phyloP scores from a whole-genome alignment of 1,140 invertebrate genomes.

The Scylla paramamosain region DNA sequence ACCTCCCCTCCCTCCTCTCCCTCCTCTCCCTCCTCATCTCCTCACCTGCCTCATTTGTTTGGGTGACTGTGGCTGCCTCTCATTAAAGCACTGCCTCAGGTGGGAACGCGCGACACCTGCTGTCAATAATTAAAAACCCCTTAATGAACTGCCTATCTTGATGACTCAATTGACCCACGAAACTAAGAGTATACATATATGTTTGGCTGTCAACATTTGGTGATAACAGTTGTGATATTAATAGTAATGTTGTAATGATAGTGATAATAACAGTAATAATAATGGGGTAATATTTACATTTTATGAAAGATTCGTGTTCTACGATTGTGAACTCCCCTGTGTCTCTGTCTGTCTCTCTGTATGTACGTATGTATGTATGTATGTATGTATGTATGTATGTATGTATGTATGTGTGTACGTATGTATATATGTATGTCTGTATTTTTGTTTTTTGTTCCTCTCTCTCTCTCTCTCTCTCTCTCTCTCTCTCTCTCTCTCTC shows the following conservation, averaged over 20 bases:
- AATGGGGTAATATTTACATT: background rate
- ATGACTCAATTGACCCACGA: background rate
- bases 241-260: background rate
- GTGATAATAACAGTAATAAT: background rate
- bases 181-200: background rate
- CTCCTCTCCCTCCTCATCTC: background rate
- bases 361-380: background rate
- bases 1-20: background rate
- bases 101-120: background rate
- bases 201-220: background rate
- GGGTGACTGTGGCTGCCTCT: background rate
- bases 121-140: slow-evolving; percentile 7
- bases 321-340: background rate
- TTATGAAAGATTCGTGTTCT: background rate
- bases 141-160: background rate
- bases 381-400: background rate
- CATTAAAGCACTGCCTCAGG: slow-evolving; percentile 8
- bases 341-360: background rate
- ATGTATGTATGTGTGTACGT: too few relatives aligned
- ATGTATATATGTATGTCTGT: too few relatives aligned
- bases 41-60: slow-evolving; percentile 11
- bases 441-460: background rate
- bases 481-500: background rate
- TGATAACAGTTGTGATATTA: background rate
- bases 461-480: background rate